phyloP scores from a whole-genome alignment of 2,888 invertebrate species.

The Cerceris ruficornis region DNA sequence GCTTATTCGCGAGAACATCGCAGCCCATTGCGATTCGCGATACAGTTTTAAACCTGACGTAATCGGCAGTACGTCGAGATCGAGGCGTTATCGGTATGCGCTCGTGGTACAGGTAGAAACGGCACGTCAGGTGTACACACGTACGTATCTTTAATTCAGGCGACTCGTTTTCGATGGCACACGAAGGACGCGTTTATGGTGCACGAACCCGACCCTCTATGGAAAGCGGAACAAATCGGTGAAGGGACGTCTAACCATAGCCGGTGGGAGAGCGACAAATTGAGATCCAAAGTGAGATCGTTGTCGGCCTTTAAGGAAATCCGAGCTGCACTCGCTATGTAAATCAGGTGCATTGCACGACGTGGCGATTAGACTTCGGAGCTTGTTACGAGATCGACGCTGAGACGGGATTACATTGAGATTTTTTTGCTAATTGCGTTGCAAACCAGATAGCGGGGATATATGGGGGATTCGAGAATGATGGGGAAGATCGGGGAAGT shows the following conservation, averaged over 20 bases:
- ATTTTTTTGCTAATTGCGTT: too few species aligned
- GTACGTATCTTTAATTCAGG: slow-evolving; percentile 7
- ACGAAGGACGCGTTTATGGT: slow-evolving; percentile 12
- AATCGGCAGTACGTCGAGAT: slow-evolving; percentile 41
- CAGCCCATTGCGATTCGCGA: slow-evolving; percentile 41
- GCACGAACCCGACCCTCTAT: slow-evolving; percentile 12
- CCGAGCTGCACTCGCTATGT: too few species aligned
- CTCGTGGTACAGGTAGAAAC: slow-evolving; percentile 46
- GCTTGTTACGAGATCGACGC: too few species aligned
- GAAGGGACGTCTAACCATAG: slow-evolving; percentile 17
- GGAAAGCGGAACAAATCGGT: slow-evolving; percentile 47
- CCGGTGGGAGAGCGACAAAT: slow-evolving; percentile 19
- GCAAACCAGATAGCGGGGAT: too few species aligned
- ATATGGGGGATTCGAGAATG: too few species aligned
- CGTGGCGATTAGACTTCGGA: too few species aligned
- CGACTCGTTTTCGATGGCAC: slow-evolving; percentile 15
- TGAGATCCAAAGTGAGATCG: slow-evolving; percentile 1
- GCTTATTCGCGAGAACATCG: not conserved
- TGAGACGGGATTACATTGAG: too few species aligned
- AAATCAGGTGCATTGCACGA: too few species aligned
- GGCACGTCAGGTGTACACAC: slow-evolving; percentile 20
- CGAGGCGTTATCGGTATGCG: slow-evolving; percentile 54
- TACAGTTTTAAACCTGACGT: slow-evolving; percentile 67
- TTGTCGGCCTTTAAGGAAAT: too few species aligned
- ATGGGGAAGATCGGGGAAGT: too few species aligned